These are phyloP conservation scores for Macrophya annulata DNA, from an alignment of 2,888 invertebrate species.

Conservation along the genomic window DNA sequence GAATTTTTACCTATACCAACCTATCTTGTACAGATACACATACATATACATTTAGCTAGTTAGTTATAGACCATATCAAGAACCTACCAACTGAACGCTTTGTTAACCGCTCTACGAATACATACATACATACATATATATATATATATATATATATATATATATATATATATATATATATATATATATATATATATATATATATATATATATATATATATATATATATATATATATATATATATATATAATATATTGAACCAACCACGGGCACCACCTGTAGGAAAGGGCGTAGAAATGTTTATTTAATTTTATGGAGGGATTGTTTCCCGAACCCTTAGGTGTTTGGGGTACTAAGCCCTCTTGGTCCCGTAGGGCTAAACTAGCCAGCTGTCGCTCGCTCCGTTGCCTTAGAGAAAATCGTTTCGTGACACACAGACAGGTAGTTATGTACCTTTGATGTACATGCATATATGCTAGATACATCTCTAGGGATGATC, in stretches of 20 bases:
- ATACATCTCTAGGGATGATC: constrained; percentile 16
- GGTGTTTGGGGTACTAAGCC: constrained; percentile 46
- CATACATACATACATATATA: no score
- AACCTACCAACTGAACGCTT: neutral
- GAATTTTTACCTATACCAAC: constrained; percentile 6
- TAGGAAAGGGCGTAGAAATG: constrained; percentile 50
- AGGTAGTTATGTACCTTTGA: neutral
- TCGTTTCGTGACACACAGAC: constrained; percentile 16
- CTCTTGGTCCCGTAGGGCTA: constrained; percentile 30
- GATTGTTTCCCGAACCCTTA: constrained; percentile 51
- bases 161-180: no score
- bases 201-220: no score
- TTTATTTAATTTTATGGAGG: constrained; percentile 56
- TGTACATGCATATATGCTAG: neutral
- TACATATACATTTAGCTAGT: neutral
- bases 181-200: no score
- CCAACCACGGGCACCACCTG: constrained; percentile 47
- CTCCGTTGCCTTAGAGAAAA: constrained; percentile 25
- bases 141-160: no score
- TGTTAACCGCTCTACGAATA: constrained; percentile 24
- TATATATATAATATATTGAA: constrained; percentile 43
- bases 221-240: no score
- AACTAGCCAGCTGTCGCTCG: constrained; percentile 56
- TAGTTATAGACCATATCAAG: constrained; percentile 26
- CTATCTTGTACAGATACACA: neutral